phyloP scores from a whole-genome alignment of 1,140 invertebrate genomes.

The Drosophila nigrodunni region DNA sequence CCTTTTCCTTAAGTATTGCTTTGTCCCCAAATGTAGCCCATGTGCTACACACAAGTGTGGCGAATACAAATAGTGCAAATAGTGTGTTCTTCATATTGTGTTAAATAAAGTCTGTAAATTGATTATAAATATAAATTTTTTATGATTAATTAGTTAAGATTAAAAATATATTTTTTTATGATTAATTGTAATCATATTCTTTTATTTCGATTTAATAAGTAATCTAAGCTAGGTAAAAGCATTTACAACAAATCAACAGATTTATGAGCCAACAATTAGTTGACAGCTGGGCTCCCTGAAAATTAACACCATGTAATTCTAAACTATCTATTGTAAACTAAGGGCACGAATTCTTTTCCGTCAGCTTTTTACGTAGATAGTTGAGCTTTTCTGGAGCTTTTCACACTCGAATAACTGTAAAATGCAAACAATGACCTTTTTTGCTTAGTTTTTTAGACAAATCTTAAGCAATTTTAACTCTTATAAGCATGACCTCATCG shows the following conservation, averaged over 20 bases:
- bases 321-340: neutral
- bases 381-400: neutral
- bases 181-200: neutral
- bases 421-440: neutral
- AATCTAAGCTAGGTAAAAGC: too few relatives aligned
- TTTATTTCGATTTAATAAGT: neutral
- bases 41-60: conserved; percentile 36
- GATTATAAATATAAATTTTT: neutral
- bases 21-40: conserved; percentile 49
- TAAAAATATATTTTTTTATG: neutral
- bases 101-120: neutral
- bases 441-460: conserved; percentile 3
- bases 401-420: neutral
- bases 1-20: conserved; percentile 85
- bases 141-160: neutral
- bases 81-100: conserved; percentile 27
- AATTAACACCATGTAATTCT: neutral
- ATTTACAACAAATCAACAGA: too few relatives aligned
- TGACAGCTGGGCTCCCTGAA: too few relatives aligned
- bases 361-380: neutral
- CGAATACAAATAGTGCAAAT: conserved; percentile 12
- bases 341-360: neutral
- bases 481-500: conserved; percentile 36
- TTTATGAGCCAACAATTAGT: too few relatives aligned
- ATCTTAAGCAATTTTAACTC: neutral